Base-by-base conservation (phyloP, 2,113 vertebrate species). In the Gymnorhina tibicen region DNA sequence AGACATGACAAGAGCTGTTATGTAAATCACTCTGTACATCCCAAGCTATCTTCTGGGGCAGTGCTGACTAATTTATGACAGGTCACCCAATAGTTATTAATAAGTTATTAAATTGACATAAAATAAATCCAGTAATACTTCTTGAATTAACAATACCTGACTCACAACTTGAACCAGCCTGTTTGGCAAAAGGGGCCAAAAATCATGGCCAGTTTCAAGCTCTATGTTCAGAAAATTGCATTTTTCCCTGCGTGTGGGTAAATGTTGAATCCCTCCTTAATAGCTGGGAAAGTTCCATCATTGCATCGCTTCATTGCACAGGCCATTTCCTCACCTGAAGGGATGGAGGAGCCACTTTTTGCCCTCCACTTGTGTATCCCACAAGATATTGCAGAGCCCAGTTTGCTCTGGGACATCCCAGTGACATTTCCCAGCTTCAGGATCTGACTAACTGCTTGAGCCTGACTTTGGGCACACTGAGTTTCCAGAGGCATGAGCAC, bases 21-120 rank as follows among this genome's bases (percentile, higher is more conserved):
- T 47, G 64, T 77, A 85, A 94, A 90, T 96, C 75, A 78, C 22
- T n/a, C 60, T 42, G 49, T 70, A 84, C 60, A 46, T 81, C 60
- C 44, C 5, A 1, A 88, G 90, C 44, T 39, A 28, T 86, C 72
- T 92, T 83, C 37, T 72, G 47, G 59, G 30, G 24, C 47, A 90
- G 18, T n/a, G 30, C 33, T 97, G 68, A 85, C 44, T 95, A 59
- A 93, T 93, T 91, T 74, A 91, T 89, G 56, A 49, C 41, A 78
- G 64, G 68, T 91, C 64, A 93, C 18, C 50, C 33, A 90, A 42
- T 60, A 92, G 60, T 83, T 94, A 93, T 92, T 83, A 94, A 85
- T 93, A 89, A 94, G 59, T 80, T 86, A 94, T 86, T 67, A 74
- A 87, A 93, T 24, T 49, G 42, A 84, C 75, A 78, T 52, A 75